Percentiles rank a stretch among this genome's conserved stretches.
These are phyloP conservation scores for Scaptodrosophila lebanonensis DNA, from an alignment of 1,140 invertebrate genomes.

Conservation along the genomic window DNA sequence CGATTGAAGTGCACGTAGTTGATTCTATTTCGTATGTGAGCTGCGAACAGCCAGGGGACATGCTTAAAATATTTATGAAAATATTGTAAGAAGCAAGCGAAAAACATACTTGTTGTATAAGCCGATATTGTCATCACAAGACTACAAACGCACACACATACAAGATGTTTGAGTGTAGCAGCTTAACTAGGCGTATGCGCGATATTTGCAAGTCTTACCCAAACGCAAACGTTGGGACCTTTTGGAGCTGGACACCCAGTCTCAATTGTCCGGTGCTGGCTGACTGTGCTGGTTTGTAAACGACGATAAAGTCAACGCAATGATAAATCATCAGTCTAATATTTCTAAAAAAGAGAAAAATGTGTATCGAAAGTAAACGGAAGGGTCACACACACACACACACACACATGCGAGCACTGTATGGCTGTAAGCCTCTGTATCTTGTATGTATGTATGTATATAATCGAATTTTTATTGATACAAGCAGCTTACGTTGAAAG, in stretches of 20 bases:
- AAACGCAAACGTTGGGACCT: too few relatives aligned
- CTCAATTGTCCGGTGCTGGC: too few relatives aligned
- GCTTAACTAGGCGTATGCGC: conserved; percentile 65
- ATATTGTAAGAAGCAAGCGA: conserved; percentile 36
- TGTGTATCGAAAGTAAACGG: not conserved
- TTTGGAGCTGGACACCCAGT: too few relatives aligned
- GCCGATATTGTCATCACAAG: conserved; percentile 50
- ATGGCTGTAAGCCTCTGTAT: too few relatives aligned
- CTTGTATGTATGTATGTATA: conserved; percentile 36
- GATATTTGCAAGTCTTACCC: conserved; percentile 15
- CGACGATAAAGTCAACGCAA: conserved; percentile 64
- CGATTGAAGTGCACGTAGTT: conserved; percentile 15
- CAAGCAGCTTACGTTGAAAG: conserved; percentile 72
- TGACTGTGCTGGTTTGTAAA: conserved; percentile 22
- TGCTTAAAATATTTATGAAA: conserved; percentile 74
- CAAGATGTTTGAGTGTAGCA: conserved; percentile 2
- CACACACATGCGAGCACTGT: too few relatives aligned
- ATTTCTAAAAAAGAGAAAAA: conserved; percentile 34
- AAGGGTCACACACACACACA: not conserved
- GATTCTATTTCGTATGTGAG: not conserved
- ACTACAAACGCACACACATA: not conserved
- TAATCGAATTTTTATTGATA: conserved; percentile 76
- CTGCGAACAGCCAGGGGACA: conserved; percentile 15
- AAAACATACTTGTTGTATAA: conserved; percentile 23
- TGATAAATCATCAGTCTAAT: conserved; percentile 67